Conservation (phyloP, 2,113 vertebrate genomes). For the Mungos mungo region DNA sequence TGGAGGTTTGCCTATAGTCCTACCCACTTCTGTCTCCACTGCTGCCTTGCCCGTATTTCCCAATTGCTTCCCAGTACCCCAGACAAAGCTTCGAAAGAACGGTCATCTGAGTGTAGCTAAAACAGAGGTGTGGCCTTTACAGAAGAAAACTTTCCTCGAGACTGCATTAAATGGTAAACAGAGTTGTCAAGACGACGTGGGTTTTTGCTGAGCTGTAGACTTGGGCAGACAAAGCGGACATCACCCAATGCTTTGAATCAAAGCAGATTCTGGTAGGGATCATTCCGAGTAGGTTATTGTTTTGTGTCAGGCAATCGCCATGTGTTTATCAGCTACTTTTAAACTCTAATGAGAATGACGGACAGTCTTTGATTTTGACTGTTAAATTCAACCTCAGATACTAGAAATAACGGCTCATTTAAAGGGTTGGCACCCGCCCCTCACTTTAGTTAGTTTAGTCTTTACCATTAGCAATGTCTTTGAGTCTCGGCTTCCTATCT, state of each 20-base stretch:
- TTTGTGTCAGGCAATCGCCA: background rate
- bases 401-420: slow-evolving; percentile 44
- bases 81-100: background rate
- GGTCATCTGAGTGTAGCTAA: slow-evolving; percentile 3
- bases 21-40: slow-evolving; percentile 2
- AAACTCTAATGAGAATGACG: background rate
- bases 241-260: background rate
- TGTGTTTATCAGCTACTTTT: slow-evolving; percentile 11
- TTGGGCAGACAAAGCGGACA: background rate
- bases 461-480: slow-evolving; percentile 24
- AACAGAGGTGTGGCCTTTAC: background rate
- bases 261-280: background rate
- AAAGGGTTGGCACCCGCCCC: background rate
- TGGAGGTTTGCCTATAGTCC: background rate
- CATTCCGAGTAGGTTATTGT: background rate
- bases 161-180: background rate
- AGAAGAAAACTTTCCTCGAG: background rate
- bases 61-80: background rate
- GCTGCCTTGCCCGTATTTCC: background rate
- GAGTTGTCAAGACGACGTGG: slow-evolving; percentile 1
- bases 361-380: slow-evolving; percentile 46
- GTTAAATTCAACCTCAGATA: slow-evolving; percentile 45
- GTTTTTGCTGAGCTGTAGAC: background rate
- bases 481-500: slow-evolving; percentile 6
- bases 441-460: background rate